A percentile compares a stretch with the other conserved stretches of the same genome.
These are phyloP conservation scores for Eriocheir sinensis DNA, from an alignment of 1,140 invertebrate genomes.

Conservation along the genomic window DNA sequence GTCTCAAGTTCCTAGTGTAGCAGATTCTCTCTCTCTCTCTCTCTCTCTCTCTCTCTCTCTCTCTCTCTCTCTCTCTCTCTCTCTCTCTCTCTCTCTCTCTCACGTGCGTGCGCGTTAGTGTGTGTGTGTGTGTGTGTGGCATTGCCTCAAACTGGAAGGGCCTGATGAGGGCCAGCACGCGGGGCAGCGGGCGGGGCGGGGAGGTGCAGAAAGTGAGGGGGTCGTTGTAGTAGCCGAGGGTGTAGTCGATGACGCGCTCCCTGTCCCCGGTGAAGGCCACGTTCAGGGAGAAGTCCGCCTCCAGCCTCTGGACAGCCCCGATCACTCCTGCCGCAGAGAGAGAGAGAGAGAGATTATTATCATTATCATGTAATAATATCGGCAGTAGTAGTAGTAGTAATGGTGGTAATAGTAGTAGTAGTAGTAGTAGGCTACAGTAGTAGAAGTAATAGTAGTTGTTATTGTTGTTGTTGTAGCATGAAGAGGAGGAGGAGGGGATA, in stretches of 20 bases:
- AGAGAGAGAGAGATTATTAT: neutral
- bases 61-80: conserved; percentile 3
- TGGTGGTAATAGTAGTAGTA: neutral
- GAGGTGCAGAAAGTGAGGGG: conserved; percentile 74
- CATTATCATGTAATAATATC: neutral
- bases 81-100: no score
- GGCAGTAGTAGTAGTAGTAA: neutral
- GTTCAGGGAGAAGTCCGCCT: conserved; percentile 71
- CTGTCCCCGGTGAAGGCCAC: conserved; percentile 67
- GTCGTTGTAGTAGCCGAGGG: conserved; percentile 67
- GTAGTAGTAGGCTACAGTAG: no score
- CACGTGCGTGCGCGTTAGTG: neutral
- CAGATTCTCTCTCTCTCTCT: conserved; percentile 22
- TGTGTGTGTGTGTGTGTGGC: neutral
- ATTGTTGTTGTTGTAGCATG: no score
- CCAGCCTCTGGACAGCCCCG: conserved; percentile 49
- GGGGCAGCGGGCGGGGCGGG: conserved; percentile 57
- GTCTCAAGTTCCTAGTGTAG: no score
- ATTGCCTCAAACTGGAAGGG: conserved; percentile 57
- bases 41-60: conserved; percentile 19
- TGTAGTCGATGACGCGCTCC: conserved; percentile 68
- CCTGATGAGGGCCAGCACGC: conserved; percentile 50
- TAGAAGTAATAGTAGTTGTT: no score
- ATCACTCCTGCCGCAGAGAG: conserved; percentile 57
- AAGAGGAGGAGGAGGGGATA: no score